Conservation (phyloP, 2,888 invertebrate genomes). For the Trachelus troglodyta region DNA sequence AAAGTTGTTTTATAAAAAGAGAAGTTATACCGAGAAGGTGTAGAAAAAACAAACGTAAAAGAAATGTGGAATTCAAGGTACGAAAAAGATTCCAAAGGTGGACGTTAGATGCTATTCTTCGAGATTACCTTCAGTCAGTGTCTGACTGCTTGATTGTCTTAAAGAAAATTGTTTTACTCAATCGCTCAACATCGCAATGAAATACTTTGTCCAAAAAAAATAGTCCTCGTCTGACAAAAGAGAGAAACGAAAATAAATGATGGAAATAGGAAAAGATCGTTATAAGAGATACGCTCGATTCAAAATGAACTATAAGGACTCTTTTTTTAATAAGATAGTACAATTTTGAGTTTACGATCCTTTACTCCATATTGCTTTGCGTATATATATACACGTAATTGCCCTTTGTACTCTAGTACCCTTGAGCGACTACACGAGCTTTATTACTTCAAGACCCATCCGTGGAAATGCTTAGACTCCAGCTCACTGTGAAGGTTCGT, state of each 20-base stretch:
- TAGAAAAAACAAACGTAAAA: neutral
- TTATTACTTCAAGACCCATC: neutral
- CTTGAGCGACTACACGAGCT: neutral
- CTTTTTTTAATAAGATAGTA: neutral
- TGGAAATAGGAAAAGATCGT: too few species aligned
- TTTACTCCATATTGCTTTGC: neutral
- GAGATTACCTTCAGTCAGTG: neutral
- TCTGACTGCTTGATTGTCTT: neutral
- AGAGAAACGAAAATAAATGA: neutral
- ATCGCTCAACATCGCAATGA: neutral
- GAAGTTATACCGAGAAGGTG: neutral
- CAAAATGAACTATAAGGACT: neutral
- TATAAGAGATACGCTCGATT: neutral
- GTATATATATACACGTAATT: neutral
- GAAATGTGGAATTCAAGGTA: neutral
- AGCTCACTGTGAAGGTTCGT: neutral
- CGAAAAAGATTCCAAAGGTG: neutral
- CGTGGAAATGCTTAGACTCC: neutral
- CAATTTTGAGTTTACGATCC: neutral
- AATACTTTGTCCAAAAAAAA: neutral
- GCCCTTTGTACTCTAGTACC: neutral
- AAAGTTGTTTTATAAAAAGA: conserved; percentile 26
- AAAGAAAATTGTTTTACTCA: neutral
- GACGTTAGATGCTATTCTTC: neutral
- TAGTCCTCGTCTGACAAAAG: neutral